Evolutionary conservation across 2,797 vertebrate species (phyloP).

Genomic region (Podarcis lilfordi): DNA sequence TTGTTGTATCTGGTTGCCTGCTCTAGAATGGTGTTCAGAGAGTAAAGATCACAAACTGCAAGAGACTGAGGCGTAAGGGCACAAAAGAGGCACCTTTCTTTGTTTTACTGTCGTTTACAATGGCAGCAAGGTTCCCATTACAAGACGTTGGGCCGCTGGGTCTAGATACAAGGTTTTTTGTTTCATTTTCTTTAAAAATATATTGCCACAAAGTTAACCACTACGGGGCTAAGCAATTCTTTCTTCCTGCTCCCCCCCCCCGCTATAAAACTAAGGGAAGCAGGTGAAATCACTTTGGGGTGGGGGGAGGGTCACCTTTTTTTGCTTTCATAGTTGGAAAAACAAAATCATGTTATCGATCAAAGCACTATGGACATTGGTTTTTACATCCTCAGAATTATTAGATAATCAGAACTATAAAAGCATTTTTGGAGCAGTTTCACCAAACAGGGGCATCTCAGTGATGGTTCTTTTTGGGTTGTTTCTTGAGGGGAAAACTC

Average conservation of each 20-base stretch:
- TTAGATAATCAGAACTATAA: constrained; percentile 16
- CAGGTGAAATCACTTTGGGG: neutral
- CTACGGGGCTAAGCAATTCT: neutral
- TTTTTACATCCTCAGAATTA: constrained; percentile 20
- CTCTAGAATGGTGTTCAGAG: neutral
- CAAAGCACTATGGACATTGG: constrained; percentile 27
- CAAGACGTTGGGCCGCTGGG: constrained; percentile 13
- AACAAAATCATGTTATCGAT: constrained; percentile 1
- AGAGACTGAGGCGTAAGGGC: constrained; percentile 4
- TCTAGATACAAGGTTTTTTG: constrained; percentile 14
- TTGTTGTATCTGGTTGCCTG: neutral
- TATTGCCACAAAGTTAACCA: neutral
- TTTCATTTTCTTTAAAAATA: neutral
- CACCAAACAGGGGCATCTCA: neutral
- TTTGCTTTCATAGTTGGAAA: neutral
- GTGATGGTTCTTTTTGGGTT: neutral
- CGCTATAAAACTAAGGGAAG: constrained; percentile 1
- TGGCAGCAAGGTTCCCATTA: constrained; percentile 31
- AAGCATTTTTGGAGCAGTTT: constrained; percentile 20
- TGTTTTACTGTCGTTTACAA: constrained; percentile 40
- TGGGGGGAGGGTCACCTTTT: neutral
- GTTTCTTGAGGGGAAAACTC: neutral
- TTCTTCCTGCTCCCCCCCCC: neutral
- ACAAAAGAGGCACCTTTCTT: constrained; percentile 9
- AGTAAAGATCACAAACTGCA: constrained; percentile 13